A percentile compares a stretch with the other conserved stretches of the same genome.
Evolutionary conservation across 1,140 invertebrate genomes (phyloP).

Genomic region (Ridgeia piscesae): DNA sequence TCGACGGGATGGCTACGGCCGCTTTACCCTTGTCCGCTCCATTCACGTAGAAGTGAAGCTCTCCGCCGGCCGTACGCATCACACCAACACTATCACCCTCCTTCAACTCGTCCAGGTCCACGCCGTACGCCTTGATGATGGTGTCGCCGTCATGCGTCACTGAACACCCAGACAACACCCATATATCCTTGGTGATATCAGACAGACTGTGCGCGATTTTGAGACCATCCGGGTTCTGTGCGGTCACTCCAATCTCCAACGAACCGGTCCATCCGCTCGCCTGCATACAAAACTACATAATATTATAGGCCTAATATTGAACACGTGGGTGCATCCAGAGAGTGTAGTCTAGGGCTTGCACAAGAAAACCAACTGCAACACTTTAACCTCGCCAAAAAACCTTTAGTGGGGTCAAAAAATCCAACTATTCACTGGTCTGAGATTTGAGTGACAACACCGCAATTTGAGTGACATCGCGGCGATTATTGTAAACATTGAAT

Average conservation of each 20-base stretch:
- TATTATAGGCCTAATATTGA: no score
- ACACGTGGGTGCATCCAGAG: background rate
- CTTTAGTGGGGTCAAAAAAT: no score
- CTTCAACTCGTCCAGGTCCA: slow-evolving; percentile 52
- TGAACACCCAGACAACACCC: slow-evolving; percentile 85
- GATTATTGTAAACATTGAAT: no score
- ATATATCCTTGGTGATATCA: slow-evolving; percentile 80
- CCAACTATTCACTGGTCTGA: no score
- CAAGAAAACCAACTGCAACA: no score
- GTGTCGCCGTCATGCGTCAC: slow-evolving; percentile 80
- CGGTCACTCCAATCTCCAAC: slow-evolving; percentile 90
- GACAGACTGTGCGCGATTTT: slow-evolving; percentile 81
- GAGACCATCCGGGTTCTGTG: slow-evolving; percentile 78
- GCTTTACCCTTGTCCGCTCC: slow-evolving; percentile 55
- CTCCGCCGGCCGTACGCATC: slow-evolving; percentile 49
- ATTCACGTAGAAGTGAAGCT: slow-evolving; percentile 56
- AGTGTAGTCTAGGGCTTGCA: no score
- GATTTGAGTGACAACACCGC: no score
- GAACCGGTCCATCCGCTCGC: slow-evolving; percentile 78
- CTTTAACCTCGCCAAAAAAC: no score
- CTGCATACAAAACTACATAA: slow-evolving; percentile 33
- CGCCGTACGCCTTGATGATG: slow-evolving; percentile 78
- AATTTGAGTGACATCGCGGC: no score
- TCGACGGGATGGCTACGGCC: slow-evolving; percentile 42
- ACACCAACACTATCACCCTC: slow-evolving; percentile 55